Evolutionary conservation across 1,140 invertebrate species (phyloP).

Genomic region (Bombus fervidus): DNA sequence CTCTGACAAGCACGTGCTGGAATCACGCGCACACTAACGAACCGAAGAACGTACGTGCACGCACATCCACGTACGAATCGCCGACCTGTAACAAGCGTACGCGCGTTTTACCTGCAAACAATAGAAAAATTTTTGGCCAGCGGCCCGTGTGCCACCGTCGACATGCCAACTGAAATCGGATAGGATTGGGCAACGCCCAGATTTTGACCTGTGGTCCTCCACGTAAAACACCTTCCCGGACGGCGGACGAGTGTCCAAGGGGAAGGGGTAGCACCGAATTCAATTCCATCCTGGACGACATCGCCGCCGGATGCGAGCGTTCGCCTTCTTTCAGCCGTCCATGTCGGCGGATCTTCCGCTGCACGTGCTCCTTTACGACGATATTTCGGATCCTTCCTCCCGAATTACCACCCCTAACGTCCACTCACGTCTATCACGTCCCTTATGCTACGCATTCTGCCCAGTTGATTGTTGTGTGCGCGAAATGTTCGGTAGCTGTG

Average conservation of each 20-base stretch:
- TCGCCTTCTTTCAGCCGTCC: slow-evolving; percentile 26
- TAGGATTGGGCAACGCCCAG: slow-evolving; percentile 75
- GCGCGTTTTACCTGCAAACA: slow-evolving; percentile 70
- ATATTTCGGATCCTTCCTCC: slow-evolving; percentile 3
- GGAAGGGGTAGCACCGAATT: slow-evolving; percentile 72
- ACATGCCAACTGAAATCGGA: slow-evolving; percentile 74
- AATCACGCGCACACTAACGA: neutral
- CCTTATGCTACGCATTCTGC: neutral
- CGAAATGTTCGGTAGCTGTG: neutral
- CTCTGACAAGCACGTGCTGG: slow-evolving; percentile 34
- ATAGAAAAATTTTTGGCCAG: slow-evolving; percentile 62
- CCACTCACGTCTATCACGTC: slow-evolving; percentile 7
- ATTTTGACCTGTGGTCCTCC: slow-evolving; percentile 64
- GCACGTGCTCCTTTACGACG: slow-evolving; percentile 36
- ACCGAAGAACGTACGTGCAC: slow-evolving; percentile 4
- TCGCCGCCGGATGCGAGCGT: slow-evolving; percentile 38
- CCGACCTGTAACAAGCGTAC: slow-evolving; percentile 65
- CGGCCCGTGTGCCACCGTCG: slow-evolving; percentile 57
- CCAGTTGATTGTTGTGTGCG: neutral
- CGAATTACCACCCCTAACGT: slow-evolving; percentile 4
- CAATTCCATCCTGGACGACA: slow-evolving; percentile 66
- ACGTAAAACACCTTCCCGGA: slow-evolving; percentile 62
- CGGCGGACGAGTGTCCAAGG: neutral
- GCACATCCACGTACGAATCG: slow-evolving; percentile 59
- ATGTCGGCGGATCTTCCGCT: neutral